Conservation (phyloP, 2,888 invertebrate genomes). For the Acrobasis consociella region DNA sequence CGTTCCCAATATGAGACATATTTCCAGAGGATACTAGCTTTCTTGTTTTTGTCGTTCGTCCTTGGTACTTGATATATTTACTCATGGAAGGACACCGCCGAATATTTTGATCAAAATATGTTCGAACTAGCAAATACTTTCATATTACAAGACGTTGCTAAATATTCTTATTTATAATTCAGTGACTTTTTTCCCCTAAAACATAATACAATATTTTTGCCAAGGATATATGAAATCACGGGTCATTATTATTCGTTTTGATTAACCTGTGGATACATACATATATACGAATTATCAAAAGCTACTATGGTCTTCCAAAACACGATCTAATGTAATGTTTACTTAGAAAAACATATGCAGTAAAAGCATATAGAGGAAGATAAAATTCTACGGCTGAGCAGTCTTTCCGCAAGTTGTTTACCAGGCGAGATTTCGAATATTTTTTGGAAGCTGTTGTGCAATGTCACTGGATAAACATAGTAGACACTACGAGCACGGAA, state of each 20-base stretch:
- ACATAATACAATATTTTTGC: too few species aligned
- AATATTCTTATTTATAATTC: neutral
- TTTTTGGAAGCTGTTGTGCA: neutral
- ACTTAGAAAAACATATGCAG: neutral
- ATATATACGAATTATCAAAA: too few species aligned
- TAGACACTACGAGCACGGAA: too few species aligned
- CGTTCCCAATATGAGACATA: conserved; percentile 5
- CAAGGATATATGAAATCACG: too few species aligned
- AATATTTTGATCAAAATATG: too few species aligned
- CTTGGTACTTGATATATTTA: neutral
- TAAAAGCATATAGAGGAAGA: neutral
- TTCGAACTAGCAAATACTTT: neutral
- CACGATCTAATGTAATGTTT: too few species aligned
- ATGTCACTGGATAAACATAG: conserved; percentile 21
- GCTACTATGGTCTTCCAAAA: too few species aligned
- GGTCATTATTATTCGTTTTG: too few species aligned
- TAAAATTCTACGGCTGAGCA: conserved; percentile 6
- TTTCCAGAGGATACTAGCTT: neutral
- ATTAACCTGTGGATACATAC: too few species aligned
- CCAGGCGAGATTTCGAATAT: neutral
- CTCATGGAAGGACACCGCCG: neutral
- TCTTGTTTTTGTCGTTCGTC: conserved; percentile 4
- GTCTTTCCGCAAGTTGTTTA: conserved; percentile 1
- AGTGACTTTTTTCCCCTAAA: too few species aligned
- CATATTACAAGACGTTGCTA: neutral